Evolutionary conservation across 2,888 invertebrate genomes (phyloP).

Genomic region (Sinelater perroti): DNA sequence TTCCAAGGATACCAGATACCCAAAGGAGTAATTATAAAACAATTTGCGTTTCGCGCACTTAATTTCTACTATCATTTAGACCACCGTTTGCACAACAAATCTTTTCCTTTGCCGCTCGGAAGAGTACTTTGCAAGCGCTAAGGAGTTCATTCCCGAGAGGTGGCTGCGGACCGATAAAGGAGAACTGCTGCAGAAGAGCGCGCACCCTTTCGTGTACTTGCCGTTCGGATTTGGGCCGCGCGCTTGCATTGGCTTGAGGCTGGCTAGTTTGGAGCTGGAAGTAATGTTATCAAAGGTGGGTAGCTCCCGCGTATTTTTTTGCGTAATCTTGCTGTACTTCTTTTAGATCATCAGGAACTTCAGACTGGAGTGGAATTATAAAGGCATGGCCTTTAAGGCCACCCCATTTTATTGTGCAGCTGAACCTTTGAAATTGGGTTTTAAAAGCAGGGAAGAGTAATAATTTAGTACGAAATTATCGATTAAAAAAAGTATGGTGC

Average conservation of each 20-base stretch:
- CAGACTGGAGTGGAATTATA: conserved; percentile 51
- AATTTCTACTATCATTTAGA: neutral
- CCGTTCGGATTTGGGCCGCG: conserved; percentile 77
- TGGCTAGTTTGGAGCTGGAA: conserved; percentile 71
- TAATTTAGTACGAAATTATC: too few species aligned
- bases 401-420: conserved; percentile 46
- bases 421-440: conserved; percentile 44
- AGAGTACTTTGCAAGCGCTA: conserved; percentile 39
- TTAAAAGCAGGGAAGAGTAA: too few species aligned
- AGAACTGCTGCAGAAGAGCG: conserved; percentile 45
- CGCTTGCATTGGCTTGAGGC: conserved; percentile 73
- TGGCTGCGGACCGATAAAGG: conserved; percentile 46
- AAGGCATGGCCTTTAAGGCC: conserved; percentile 44
- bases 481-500: too few species aligned
- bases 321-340: neutral
- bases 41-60: neutral
- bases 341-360: conserved; percentile 46
- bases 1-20: conserved; percentile 57
- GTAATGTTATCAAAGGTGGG: conserved; percentile 48
- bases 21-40: conserved; percentile 50
- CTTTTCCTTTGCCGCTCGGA: conserved; percentile 11
- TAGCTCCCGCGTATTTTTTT: neutral
- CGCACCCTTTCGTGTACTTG: conserved; percentile 68
- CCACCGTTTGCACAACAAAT: conserved; percentile 4
- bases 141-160: conserved; percentile 52